These are phyloP conservation scores for Protomyctophum bolini DNA, from an alignment of 2,113 vertebrate species.

Conservation along the genomic window DNA sequence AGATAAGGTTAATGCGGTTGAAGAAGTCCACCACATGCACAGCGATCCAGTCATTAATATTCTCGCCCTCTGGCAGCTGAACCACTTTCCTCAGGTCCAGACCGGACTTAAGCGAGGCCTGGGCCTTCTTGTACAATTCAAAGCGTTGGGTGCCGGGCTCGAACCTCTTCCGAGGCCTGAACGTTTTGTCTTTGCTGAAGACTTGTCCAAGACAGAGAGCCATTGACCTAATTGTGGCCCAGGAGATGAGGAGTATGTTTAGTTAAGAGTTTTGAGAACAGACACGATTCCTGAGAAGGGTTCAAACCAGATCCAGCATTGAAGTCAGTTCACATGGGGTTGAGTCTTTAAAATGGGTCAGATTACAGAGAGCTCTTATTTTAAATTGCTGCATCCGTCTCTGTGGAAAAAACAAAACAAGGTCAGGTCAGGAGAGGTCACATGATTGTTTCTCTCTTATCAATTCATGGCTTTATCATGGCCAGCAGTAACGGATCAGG, in stretches of 20 bases:
- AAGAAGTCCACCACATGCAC: constrained; percentile 98
- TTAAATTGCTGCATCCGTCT: constrained; percentile 5
- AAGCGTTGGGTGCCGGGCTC: constrained; percentile 95
- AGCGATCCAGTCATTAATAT: constrained; percentile 93
- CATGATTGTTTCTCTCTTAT: background rate
- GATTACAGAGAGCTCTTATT: constrained; percentile 32
- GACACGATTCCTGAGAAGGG: constrained; percentile 25
- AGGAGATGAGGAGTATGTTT: constrained; percentile 45
- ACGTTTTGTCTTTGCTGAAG: constrained; percentile 97
- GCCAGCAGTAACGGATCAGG: background rate
- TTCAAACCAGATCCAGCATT: background rate
- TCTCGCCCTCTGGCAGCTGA: constrained; percentile 90
- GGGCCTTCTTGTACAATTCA: constrained; percentile 95
- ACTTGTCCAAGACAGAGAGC: constrained; percentile 96
- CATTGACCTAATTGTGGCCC: constrained; percentile 75
- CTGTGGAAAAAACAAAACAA: constrained; percentile 55
- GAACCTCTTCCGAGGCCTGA: constrained; percentile 92
- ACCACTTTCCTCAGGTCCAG: constrained; percentile 93
- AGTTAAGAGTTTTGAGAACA: constrained; percentile 9
- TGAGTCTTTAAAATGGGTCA: constrained; percentile 6
- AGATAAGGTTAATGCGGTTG: constrained; percentile 97
- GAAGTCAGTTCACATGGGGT: constrained; percentile 37
- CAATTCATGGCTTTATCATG: background rate
- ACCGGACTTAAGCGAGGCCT: constrained; percentile 94
- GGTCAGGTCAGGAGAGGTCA: constrained; percentile 13